Base-by-base conservation (phyloP, 2,797 vertebrate genomes). In the Sebastes paucispinis region DNA sequence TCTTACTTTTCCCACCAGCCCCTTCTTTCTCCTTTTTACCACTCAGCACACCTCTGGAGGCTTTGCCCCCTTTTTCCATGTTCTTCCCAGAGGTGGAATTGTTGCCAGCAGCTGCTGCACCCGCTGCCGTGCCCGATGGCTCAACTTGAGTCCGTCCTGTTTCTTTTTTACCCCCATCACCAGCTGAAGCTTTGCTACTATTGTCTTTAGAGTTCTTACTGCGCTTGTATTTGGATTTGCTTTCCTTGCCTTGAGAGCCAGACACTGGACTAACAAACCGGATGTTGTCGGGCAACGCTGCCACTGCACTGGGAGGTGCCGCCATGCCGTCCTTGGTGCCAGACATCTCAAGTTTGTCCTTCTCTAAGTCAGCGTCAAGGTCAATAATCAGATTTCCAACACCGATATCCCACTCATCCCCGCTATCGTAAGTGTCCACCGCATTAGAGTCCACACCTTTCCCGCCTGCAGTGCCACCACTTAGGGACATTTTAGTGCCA, bases 401-500 rank as follows among this genome's bases (percentile, higher is more conserved):
- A 90, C 98, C 98, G 90, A 99, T 99, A 96, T 99, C 98, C 98
- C 98, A 99, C 95, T 99, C 98, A 98, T 99, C 98, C 95, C 98
- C 98, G 92, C 98, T 99, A 95, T 99, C 98, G 80, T 99, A 99
- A 90, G 98, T 98, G 96, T 99, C 98, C 96, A 99, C 98, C 93
- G 98, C 97, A 97, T 99, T 99, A 88, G 98, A 97, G 96, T 99
- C 98, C 92, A 99, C 98, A 98, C 98, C 98, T 99, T 99, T 99
- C 98, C 98, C 98, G 97, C 98, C 98, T 98, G 98, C 97, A 98
- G 97, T 97, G 98, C 98, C 98, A 97, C 98, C 96, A 98, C 98
- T 99, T 98, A 99, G 98, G 98, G 98, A 99, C 98, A 99, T 99
- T 97, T 99, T 99, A 99, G 97, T 98, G 96, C 97, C 97, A 98